A percentile compares a stretch with the other conserved stretches of the same genome.
Evolutionary conservation across 2,113 vertebrate species (phyloP).

Genomic region (Peromyscus maniculatus): DNA sequence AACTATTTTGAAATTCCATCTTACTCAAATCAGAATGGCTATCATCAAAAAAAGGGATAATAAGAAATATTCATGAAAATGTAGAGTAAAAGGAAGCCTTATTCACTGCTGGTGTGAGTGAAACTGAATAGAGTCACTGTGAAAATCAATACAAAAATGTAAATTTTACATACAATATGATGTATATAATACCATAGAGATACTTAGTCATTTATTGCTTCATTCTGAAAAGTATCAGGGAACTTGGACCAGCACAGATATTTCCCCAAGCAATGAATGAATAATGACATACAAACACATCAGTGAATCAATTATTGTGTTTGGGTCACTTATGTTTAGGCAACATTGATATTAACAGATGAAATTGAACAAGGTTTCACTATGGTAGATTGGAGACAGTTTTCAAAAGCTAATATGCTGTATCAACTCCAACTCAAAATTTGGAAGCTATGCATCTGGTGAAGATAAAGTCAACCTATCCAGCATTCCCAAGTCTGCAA

Average conservation of each 20-base stretch:
- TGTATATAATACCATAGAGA: not conserved
- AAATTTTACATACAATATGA: no score
- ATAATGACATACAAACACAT: not conserved
- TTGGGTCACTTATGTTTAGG: not conserved
- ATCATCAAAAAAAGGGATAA: not conserved
- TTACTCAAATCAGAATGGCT: not conserved
- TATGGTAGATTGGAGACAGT: not conserved
- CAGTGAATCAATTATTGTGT: not conserved
- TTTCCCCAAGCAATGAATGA: not conserved
- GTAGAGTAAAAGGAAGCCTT: not conserved
- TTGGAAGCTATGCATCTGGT: accelerated
- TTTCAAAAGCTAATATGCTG: not conserved
- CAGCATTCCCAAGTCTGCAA: not conserved
- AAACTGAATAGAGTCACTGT: not conserved
- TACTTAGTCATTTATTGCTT: not conserved
- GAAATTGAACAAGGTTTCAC: not conserved
- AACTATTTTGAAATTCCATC: not conserved
- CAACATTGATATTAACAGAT: not conserved
- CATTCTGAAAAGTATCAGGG: not conserved
- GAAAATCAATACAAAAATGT: not conserved
- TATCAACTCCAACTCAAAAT: not conserved
- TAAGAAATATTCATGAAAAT: not conserved
- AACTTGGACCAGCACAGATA: not conserved
- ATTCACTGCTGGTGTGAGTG: not conserved
- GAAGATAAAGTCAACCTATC: not conserved